A percentile compares a stretch with the other conserved stretches of the same genome.
These are phyloP conservation scores for Creontiades dilutus DNA, from an alignment of 2,888 invertebrate species.

Conservation along the genomic window DNA sequence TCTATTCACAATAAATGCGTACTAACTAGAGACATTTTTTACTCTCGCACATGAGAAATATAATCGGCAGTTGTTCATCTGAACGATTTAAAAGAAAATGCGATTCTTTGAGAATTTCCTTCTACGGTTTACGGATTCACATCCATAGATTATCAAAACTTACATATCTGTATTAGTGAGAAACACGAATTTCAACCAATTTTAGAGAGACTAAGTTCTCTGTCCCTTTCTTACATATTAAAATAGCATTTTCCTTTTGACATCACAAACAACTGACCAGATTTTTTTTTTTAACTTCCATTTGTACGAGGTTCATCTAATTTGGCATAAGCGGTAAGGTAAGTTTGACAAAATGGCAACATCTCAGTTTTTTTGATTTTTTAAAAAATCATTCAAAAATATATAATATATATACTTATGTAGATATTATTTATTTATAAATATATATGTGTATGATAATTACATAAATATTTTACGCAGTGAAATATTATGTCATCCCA, in stretches of 20 bases:
- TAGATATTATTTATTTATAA: conserved; percentile 44
- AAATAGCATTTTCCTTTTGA: conserved; percentile 9
- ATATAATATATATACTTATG: conserved; percentile 34
- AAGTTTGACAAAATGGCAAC: conserved; percentile 53
- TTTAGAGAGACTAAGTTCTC: not conserved
- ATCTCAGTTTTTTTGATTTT: conserved; percentile 37
- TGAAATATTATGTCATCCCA: conserved; percentile 22
- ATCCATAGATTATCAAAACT: no score
- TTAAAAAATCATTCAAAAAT: conserved; percentile 63
- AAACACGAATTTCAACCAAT: not conserved
- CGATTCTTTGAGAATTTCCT: not conserved
- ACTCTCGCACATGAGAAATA: not conserved
- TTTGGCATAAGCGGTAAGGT: conserved; percentile 43
- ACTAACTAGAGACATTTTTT: conserved; percentile 33
- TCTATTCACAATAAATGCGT: conserved; percentile 29
- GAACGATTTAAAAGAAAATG: not conserved
- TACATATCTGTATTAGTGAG: no score
- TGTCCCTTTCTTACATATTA: not conserved
- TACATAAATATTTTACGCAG: conserved; percentile 14
- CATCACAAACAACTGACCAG: not conserved
- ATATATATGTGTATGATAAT: conserved; percentile 12
- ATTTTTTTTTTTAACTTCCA: not conserved
- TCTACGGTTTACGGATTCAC: no score
- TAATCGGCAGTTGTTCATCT: not conserved
- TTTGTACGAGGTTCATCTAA: not conserved